phyloP scores from a whole-genome alignment of 2,113 vertebrate genomes.

The Erpornis zantholeuca region DNA sequence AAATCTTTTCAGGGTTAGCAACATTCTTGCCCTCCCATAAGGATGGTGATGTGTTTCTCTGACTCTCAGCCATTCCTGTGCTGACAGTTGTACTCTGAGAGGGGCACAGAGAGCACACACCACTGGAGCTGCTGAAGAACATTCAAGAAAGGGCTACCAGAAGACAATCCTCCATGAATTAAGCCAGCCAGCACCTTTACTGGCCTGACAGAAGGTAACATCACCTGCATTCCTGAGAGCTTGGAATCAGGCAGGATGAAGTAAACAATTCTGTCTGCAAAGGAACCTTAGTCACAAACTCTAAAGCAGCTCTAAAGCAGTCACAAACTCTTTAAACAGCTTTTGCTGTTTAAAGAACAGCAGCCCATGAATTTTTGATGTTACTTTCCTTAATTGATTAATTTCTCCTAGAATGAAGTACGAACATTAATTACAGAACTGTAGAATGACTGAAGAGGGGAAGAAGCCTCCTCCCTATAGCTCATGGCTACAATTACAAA shows the following conservation, averaged over 20 bases:
- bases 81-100: background rate
- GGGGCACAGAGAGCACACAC: fast-evolving
- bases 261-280: background rate
- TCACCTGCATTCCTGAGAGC: background rate
- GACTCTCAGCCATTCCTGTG: background rate
- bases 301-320: background rate
- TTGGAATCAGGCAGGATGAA: background rate
- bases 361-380: conserved; percentile 7
- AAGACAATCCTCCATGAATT: background rate
- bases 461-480: background rate
- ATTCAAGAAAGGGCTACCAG: background rate
- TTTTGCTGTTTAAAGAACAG: conserved; percentile 1
- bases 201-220: background rate
- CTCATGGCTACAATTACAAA: conserved; percentile 40
- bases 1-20: too few species aligned
- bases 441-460: background rate
- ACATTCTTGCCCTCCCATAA: background rate
- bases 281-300: background rate
- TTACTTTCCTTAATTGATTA: conserved; percentile 42
- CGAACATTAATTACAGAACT: conserved; percentile 34
- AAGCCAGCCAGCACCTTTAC: background rate
- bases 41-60: background rate
- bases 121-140: background rate
- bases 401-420: conserved; percentile 15
- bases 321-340: background rate